These are phyloP conservation scores for Rhizomys pruinosus DNA, from an alignment of 2,113 vertebrate species.

Conservation along the genomic window DNA sequence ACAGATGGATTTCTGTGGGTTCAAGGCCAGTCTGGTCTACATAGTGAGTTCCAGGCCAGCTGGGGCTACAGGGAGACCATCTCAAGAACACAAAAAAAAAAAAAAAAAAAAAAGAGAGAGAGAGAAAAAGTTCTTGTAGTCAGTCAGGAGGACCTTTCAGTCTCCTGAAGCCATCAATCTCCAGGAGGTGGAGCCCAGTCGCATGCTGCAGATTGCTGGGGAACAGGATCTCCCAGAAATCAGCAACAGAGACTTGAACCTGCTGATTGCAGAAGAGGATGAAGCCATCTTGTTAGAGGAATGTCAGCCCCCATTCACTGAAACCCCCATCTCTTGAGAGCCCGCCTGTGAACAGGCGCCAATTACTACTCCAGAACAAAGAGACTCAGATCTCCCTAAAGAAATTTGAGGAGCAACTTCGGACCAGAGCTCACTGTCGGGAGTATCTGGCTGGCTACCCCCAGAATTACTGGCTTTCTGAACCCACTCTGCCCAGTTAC, in stretches of 20 bases:
- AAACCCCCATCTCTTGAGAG: background rate
- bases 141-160: too few species aligned
- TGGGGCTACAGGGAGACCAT: too few species aligned
- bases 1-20: too few species aligned
- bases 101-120: too few species aligned
- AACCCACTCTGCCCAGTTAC: conserved; percentile 66
- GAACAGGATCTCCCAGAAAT: conserved; percentile 88
- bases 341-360: conserved; percentile 69
- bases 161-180: conserved; percentile 89
- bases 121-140: too few species aligned
- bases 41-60: too few species aligned
- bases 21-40: too few species aligned
- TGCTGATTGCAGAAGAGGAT: conserved; percentile 88
- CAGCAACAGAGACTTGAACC: conserved; percentile 87
- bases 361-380: conserved; percentile 86
- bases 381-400: conserved; percentile 87
- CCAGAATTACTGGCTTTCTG: conserved; percentile 84
- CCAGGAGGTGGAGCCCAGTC: conserved; percentile 83
- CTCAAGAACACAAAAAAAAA: too few species aligned
- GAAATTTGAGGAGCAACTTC: conserved; percentile 85
- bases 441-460: conserved; percentile 77
- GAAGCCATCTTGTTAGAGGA: conserved; percentile 83
- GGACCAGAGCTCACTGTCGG: conserved; percentile 81
- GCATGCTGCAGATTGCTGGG: conserved; percentile 82
- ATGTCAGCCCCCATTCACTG: too few species aligned